Percentiles rank a stretch among this genome's conserved stretches.
phyloP scores from a whole-genome alignment of 2,888 invertebrate genomes.

The Pharmacophagus antenor region DNA sequence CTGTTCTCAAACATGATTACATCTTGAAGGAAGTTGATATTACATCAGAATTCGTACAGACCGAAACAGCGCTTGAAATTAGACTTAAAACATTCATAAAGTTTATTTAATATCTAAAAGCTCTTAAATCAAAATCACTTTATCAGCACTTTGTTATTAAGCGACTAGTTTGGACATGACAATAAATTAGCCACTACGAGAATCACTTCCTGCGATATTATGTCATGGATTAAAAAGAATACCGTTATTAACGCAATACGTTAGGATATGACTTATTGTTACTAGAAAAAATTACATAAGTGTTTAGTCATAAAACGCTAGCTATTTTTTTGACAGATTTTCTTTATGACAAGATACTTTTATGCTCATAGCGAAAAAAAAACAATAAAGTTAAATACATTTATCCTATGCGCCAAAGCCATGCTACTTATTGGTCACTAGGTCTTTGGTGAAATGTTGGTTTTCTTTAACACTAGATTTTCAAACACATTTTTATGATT shows the following conservation, averaged over 20 bases:
- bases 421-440: too few relatives aligned
- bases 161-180: conserved; percentile 1
- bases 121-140: conserved; percentile 1
- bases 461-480: too few relatives aligned
- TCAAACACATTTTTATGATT: too few relatives aligned
- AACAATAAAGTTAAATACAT: too few relatives aligned
- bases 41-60: background rate
- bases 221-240: conserved; percentile 16
- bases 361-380: too few relatives aligned
- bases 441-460: too few relatives aligned
- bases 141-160: conserved; percentile 9
- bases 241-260: background rate
- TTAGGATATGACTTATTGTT: conserved; percentile 12
- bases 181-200: conserved; percentile 1
- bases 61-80: background rate
- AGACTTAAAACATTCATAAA: background rate
- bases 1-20: too few relatives aligned
- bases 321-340: too few relatives aligned
- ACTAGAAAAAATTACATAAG: conserved; percentile 13
- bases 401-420: too few relatives aligned
- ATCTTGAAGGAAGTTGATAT: background rate
- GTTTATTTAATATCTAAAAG: background rate
- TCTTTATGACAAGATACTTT: too few relatives aligned
- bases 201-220: conserved; percentile 9
- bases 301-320: background rate